Base-by-base conservation (phyloP, 2,113 vertebrate species). In the Microtus pennsylvanicus region DNA sequence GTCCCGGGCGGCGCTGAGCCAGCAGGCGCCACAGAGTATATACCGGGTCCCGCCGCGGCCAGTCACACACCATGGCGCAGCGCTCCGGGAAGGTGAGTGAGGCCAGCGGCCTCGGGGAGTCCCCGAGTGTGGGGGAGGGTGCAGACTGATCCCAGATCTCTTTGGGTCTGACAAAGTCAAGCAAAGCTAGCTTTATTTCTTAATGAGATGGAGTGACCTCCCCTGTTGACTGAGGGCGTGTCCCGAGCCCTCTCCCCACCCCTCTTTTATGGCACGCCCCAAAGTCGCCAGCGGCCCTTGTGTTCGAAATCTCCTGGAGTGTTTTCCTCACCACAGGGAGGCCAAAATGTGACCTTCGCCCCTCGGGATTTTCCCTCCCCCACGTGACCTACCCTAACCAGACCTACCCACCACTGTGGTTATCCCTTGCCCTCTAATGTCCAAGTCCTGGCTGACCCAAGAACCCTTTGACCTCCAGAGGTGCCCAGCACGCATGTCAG, bases 31-130 rank as follows among this genome's bases (percentile, higher is more conserved):
- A 26, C 24, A 24, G 0, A 55, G 87, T 99, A 99, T 99, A 99
- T 98, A 99, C 99, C 55, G 91, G 95, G 97, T 42, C 74, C 16
- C 28, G 7, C 0, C 3, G 12, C 14, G 11, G 52, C 30, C 0
- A 1, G 89, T 92, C 98, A 98, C 75, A 93, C 98, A 98, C 98
- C 95, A 99, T 99, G 99, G 99, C 99, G 58, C 99, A 99, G 86
- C 99, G 99, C 97, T 99, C 99, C 7, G 99, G 99, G 98, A 99
- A 99, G 99, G 99, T 99, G 98, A 99, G 99, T 98, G 98, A 8
- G 0, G 0, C 91, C 33, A 3, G 2, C 24, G 17, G 21, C 28
- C 1, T 12, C 0, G 4, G 28, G 0, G 63, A 63, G 50, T 10
- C 9, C 7, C 35, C 1, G 28, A 3, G 14, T 12, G 6, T 8